phyloP scores from a whole-genome alignment of 2,888 invertebrate genomes.

The Rotaria macrura region DNA sequence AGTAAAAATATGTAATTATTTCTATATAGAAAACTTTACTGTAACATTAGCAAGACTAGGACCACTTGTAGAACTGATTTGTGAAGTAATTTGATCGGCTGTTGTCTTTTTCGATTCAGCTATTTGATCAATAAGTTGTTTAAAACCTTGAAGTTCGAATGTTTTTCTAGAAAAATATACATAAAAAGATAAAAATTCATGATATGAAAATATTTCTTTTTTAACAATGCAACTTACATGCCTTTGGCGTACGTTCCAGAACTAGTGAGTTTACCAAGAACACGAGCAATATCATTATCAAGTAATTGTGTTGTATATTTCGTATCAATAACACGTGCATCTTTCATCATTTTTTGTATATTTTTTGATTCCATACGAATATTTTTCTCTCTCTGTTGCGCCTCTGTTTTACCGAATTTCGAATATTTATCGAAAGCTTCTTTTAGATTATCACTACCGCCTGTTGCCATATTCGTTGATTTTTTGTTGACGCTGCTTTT shows the following conservation, averaged over 20 bases:
- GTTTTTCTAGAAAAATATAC: conserved; percentile 25
- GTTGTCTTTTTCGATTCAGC: conserved; percentile 28
- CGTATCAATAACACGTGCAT: conserved; percentile 26
- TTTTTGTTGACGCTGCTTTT: too few relatives aligned
- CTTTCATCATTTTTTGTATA: conserved; percentile 33
- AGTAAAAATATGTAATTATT: not conserved
- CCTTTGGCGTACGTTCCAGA: conserved; percentile 28
- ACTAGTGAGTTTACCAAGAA: conserved; percentile 32
- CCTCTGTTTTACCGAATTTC: conserved; percentile 32
- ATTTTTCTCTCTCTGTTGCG: conserved; percentile 27
- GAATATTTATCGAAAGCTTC: conserved; percentile 29
- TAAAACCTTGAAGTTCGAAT: conserved; percentile 30
- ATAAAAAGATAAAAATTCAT: too few relatives aligned
- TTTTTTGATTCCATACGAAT: conserved; percentile 32
- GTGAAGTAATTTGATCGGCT: conserved; percentile 14
- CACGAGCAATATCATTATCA: conserved; percentile 33
- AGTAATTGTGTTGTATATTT: conserved; percentile 30
- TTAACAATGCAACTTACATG: conserved; percentile 13
- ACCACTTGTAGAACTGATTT: conserved; percentile 23
- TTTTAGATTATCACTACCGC: not conserved
- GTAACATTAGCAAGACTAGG: conserved; percentile 33
- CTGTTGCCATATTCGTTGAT: not conserved
- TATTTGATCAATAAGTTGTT: conserved; percentile 26
- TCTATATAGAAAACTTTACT: not conserved
- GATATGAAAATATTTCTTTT: too few relatives aligned